These are phyloP conservation scores for Scelioninae gen. 1 DNA, from an alignment of 2,888 invertebrate species.

Conservation along the genomic window DNA sequence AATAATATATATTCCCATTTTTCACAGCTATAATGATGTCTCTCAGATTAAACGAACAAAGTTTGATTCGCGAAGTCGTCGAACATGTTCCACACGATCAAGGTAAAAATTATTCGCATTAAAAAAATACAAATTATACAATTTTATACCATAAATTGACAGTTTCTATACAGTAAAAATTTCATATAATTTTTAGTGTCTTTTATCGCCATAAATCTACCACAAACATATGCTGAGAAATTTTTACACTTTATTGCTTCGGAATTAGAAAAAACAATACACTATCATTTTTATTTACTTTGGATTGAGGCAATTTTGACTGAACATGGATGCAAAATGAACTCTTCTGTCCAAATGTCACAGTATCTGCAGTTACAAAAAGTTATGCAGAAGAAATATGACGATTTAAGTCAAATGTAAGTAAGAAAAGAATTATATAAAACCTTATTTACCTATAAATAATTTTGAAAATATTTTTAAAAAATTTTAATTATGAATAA, in stretches of 20 bases:
- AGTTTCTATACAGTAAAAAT: too few species aligned
- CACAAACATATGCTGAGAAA: slow-evolving; percentile 90
- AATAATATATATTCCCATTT: too few species aligned
- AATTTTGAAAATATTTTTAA: too few species aligned
- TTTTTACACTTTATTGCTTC: slow-evolving; percentile 89
- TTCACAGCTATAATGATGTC: slow-evolving; percentile 91
- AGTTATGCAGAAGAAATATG: slow-evolving; percentile 90
- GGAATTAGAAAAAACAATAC: slow-evolving; percentile 90
- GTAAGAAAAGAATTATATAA: too few species aligned
- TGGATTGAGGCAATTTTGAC: slow-evolving; percentile 91
- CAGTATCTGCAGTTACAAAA: slow-evolving; percentile 91
- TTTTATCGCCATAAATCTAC: slow-evolving; percentile 89
- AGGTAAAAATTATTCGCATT: slow-evolving; percentile 71
- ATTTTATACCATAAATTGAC: too few species aligned
- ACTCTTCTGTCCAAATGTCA: slow-evolving; percentile 87
- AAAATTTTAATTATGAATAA: too few species aligned
- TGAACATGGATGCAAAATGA: slow-evolving; percentile 86
- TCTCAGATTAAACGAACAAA: slow-evolving; percentile 92
- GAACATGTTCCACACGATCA: slow-evolving; percentile 91
- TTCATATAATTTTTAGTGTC: slow-evolving; percentile 87
- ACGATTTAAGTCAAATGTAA: slow-evolving; percentile 93
- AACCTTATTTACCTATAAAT: too few species aligned
- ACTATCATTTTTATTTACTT: slow-evolving; percentile 94
- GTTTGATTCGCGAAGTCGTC: slow-evolving; percentile 90
- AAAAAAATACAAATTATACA: too few species aligned